phyloP scores from a whole-genome alignment of 2,888 invertebrate species.

The Zonitis immaculata region DNA sequence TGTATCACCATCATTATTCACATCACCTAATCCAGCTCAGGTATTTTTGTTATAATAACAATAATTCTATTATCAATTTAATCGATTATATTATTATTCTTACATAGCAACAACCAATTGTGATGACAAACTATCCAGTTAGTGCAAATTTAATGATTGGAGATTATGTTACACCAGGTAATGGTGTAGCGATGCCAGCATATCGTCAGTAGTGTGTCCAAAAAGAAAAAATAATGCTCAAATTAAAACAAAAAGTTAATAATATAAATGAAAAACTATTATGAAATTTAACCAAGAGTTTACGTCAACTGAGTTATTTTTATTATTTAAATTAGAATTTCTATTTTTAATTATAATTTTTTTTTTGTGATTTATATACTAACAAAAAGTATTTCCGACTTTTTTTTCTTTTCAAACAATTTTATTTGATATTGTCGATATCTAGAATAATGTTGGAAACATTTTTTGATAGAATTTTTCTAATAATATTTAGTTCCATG shows the following conservation, averaged over 20 bases:
- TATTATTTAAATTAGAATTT: conserved; percentile 5
- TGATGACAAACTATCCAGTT: conserved; percentile 63
- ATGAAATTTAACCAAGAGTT: neutral
- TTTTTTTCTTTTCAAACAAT: neutral
- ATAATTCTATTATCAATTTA: neutral
- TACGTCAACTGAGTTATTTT: neutral
- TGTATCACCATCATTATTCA: conserved; percentile 64
- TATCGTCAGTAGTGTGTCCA: conserved; percentile 43
- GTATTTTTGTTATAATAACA: conserved; percentile 19
- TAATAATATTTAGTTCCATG: conserved; percentile 21
- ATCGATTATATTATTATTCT: neutral
- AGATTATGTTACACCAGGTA: conserved; percentile 63
- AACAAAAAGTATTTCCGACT: conserved; percentile 9
- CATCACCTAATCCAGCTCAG: conserved; percentile 43
- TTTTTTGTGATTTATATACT: conserved; percentile 13
- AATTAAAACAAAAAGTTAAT: conserved; percentile 26
- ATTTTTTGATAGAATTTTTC: conserved; percentile 4
- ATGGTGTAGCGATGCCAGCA: conserved; percentile 48
- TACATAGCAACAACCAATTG: conserved; percentile 49
- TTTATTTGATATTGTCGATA: neutral
- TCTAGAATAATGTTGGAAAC: neutral
- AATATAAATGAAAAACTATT: conserved; percentile 1
- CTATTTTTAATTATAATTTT: neutral
- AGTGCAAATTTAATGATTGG: conserved; percentile 72
- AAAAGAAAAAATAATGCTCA: conserved; percentile 34